Conservation (phyloP, 2,888 invertebrate genomes). For the Eugnorisma glareosa region DNA sequence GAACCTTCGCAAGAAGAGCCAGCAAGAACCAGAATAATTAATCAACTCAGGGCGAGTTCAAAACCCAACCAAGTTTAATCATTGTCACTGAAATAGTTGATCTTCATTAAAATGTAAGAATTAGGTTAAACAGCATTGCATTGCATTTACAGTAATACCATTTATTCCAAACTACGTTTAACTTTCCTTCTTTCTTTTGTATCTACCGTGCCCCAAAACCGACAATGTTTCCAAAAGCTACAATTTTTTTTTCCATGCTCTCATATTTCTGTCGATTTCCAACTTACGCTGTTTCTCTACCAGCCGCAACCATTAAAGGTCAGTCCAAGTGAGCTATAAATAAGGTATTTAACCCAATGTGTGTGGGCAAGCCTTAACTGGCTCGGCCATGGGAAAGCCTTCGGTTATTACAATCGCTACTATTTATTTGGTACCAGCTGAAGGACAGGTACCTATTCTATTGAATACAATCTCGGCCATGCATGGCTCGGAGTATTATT, state of each 20-base stretch:
- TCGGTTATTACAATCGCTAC: constrained; percentile 79
- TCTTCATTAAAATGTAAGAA: not conserved
- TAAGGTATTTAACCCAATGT: constrained; percentile 88
- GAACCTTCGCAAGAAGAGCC: not conserved
- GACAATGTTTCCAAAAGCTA: constrained; percentile 18
- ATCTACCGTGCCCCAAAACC: not conserved
- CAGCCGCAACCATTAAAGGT: constrained; percentile 77
- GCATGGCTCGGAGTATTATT: constrained; percentile 60
- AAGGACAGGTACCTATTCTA: constrained; percentile 62
- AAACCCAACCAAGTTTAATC: not conserved
- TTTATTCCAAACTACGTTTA: not conserved
- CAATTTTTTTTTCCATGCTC: constrained; percentile 35
- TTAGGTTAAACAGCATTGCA: not conserved
- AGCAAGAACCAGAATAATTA: not conserved
- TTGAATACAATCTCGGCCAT: constrained; percentile 61
- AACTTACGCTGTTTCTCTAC: constrained; percentile 61
- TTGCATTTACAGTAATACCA: not conserved
- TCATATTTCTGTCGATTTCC: constrained; percentile 58
- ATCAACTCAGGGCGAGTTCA: not conserved
- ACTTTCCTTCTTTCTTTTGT: not conserved
- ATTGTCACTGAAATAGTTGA: not conserved
- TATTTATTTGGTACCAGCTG: constrained; percentile 76
- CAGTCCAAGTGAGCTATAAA: constrained; percentile 85
- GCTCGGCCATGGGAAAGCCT: constrained; percentile 82
- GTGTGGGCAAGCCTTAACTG: constrained; percentile 86